Conservation (phyloP, 2,797 vertebrate species). For the Urocyon cinereoargenteus region DNA sequence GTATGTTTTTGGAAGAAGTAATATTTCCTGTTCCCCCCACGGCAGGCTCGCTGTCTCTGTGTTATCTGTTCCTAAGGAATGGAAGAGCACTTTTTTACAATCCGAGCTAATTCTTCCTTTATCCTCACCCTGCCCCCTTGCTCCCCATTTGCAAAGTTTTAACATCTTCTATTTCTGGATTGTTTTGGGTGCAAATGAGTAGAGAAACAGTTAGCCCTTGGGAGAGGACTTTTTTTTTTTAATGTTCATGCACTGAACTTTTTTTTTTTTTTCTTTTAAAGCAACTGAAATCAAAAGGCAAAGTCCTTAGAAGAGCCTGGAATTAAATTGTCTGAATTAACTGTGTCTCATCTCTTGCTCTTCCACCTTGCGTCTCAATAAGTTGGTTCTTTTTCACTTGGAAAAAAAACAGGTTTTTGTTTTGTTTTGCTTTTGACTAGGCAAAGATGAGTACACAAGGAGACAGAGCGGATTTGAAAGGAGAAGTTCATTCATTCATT, state of each 20-base stretch:
- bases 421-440: background rate
- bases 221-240: background rate
- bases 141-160: background rate
- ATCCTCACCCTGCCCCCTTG: background rate
- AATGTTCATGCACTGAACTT: background rate
- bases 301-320: background rate
- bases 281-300: background rate
- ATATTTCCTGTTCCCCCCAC: background rate
- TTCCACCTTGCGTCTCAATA: background rate
- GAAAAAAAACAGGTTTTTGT: background rate
- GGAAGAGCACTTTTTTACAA: background rate
- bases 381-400: background rate
- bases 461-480: background rate
- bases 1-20: background rate
- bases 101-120: background rate
- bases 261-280: background rate
- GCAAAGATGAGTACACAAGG: background rate
- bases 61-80: background rate
- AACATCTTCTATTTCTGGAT: background rate
- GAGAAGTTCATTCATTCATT: background rate
- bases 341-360: background rate
- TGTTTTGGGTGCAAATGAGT: background rate
- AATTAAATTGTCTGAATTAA: background rate
- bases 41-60: background rate
- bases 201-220: background rate